These are phyloP conservation scores for Periophthalmodon schlosseri DNA, from an alignment of 2,113 vertebrate genomes.

Conservation along the genomic window DNA sequence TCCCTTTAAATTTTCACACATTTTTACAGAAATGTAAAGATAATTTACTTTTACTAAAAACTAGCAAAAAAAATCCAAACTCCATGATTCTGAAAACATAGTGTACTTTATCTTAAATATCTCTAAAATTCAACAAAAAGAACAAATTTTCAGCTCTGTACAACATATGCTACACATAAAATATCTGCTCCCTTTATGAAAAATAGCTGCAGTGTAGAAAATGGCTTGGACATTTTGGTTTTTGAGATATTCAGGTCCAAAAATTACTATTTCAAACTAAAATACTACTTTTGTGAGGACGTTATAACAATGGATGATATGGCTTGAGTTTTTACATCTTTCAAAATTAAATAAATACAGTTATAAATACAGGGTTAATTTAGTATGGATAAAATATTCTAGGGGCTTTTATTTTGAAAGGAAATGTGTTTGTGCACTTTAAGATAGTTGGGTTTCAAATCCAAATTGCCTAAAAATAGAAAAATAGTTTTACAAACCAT, in stretches of 20 bases:
- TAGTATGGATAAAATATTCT: constrained; percentile 16
- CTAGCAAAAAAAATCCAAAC: background rate
- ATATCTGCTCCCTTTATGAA: constrained; percentile 13
- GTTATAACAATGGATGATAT: constrained; percentile 29
- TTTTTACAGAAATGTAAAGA: background rate
- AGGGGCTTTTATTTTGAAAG: background rate
- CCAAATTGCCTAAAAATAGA: background rate
- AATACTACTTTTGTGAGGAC: background rate
- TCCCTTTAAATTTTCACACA: constrained; percentile 6
- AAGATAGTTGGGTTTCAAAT: background rate
- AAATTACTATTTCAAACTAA: background rate
- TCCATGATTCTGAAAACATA: background rate
- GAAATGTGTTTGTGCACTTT: constrained; percentile 64
- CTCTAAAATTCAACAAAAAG: constrained; percentile 29
- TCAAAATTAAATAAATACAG: constrained; percentile 42
- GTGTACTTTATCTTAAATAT: constrained; percentile 8
- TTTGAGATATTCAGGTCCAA: background rate
- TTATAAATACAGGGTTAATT: constrained; percentile 35
- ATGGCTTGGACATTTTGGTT: constrained; percentile 35
- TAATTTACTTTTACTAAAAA: background rate
- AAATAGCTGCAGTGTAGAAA: constrained; percentile 55
- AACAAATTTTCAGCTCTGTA: constrained; percentile 28
- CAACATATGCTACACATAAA: constrained; percentile 37
- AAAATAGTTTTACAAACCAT: background rate
- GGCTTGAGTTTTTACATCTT: constrained; percentile 40